Evolutionary conservation across 1,140 invertebrate species (phyloP), one percentile per base, ranked within the genome.

Genomic region (Pogonomyrmex californicus): DNA sequence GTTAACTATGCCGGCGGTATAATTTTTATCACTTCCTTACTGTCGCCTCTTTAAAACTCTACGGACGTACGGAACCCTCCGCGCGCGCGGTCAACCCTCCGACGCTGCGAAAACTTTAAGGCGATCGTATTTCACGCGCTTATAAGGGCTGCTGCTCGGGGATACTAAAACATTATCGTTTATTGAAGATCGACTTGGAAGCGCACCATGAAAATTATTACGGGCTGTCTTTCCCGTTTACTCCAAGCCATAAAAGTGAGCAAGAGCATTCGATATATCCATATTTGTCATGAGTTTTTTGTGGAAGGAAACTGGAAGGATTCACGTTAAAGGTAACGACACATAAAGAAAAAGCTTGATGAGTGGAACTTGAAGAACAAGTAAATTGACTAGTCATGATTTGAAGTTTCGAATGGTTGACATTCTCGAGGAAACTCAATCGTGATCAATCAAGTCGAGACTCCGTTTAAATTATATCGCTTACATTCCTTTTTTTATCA

Each of bases 1-100:
- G n/a, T 1, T 3, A 12, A 4, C n/a, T 73, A 83, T 49, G 17
- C 6, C 7, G 36, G 36, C n/a, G 12, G 41, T 75, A 17, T 75
- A 83, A 83, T 83, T 83, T 83, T 83, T 75, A 83, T 83, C 75
- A 49, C 68, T 83, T 60, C 44, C 30, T 73, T 62, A 75, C 56
- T 62, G 41, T 49, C 44, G 79, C 41, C 4, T 75, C 41, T 73
- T 73, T 83, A 60, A 83, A 75, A 75, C 17, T 60, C 17, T 6
- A 10, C 12, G 14, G 54, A 73, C 41, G 10, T 17, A n/a, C n/a
- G 4, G 6, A 73, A 38, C 12, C 30, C 10, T 33, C 9, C 12
- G 23, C 23, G 23, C 23, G 23, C 23, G 23, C 23, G 10, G 38
- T n/a, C 10, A 36, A 56, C 23, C 33, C 66, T 71, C 14, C 30